Conservation (phyloP, 2,888 invertebrate genomes). For the Microctonus brassicae region DNA sequence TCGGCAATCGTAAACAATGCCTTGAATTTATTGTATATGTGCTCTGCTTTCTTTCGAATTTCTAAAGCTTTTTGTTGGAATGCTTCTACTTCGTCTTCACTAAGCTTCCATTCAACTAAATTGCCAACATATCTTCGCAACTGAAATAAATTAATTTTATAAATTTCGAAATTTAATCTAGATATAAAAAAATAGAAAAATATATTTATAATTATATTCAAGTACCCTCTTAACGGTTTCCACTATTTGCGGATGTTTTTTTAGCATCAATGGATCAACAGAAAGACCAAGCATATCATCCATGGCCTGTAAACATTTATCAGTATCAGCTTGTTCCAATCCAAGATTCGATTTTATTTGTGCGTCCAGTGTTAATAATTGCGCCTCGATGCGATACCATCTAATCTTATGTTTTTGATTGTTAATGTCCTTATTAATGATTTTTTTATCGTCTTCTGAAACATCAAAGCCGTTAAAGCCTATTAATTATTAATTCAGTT, state of each 20-base stretch:
- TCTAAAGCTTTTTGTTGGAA: slow-evolving; percentile 79
- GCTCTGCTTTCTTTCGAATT: slow-evolving; percentile 80
- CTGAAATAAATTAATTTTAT: slow-evolving; percentile 51
- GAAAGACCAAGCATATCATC: slow-evolving; percentile 75
- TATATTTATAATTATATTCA: neutral
- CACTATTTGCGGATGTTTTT: slow-evolving; percentile 84
- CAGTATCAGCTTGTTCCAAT: slow-evolving; percentile 79
- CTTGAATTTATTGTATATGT: slow-evolving; percentile 75
- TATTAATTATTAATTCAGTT: slow-evolving; percentile 13
- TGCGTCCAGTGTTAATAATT: slow-evolving; percentile 76
- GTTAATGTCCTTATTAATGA: slow-evolving; percentile 54
- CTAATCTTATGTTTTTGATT: slow-evolving; percentile 71
- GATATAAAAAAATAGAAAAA: too few species aligned
- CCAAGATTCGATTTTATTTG: slow-evolving; percentile 78
- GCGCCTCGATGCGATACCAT: slow-evolving; percentile 77
- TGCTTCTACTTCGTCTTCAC: slow-evolving; percentile 73
- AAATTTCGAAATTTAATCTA: neutral
- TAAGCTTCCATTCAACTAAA: slow-evolving; percentile 79
- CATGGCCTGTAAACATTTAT: slow-evolving; percentile 78
- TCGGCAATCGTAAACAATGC: slow-evolving; percentile 76
- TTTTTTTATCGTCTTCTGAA: slow-evolving; percentile 74
- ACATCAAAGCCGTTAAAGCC: slow-evolving; percentile 53
- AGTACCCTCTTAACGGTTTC: slow-evolving; percentile 80
- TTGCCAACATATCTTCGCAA: slow-evolving; percentile 86
- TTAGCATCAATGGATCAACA: slow-evolving; percentile 81